Base-by-base conservation (phyloP, 2,797 vertebrate species). In the Pantherophis vulpinus region DNA sequence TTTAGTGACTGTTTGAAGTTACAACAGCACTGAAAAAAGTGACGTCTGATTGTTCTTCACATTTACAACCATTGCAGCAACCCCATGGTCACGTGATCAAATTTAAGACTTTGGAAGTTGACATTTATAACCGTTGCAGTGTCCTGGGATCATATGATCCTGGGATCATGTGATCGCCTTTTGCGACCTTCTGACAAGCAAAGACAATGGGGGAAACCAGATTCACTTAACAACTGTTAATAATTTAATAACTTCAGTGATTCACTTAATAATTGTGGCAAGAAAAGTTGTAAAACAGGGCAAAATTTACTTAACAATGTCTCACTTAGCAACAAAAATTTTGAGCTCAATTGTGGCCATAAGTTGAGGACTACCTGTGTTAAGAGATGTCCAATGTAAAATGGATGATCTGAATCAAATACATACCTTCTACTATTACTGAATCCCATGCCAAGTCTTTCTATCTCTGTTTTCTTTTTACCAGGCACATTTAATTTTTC, bases 381-480 rank as follows among this genome's bases (percentile, higher is more conserved):
- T 56, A 89, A 74, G n/a, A 47, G 13, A 87, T 25, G 23, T 86
- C 12, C 29, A 55, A 23, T 56, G n/a, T 42, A 86, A 90, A 90
- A 1, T 59, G 10, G 12, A 59, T n/a, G 14, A 23, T 29, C 47
- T 29, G 18, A n/a, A 66, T 63, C 74, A 86, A 79, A 42, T 79
- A 92, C 95, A 0, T 94, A 99, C 99, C 98, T 98, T 93, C 99
- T 98, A 83, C 74, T 97, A 87, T 93, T 98, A 51, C 98, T 98
- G 18, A 99, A 94, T 6, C 99, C 99, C 98, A 99, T 99, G 96
- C 99, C 99, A 61, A 99, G 98, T 25, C 99, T 97, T 93, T 99
- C 99, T 0, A 98, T 97, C 32, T 99, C 99, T 16, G 97, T 97
- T 94, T 98, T 98, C 96, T 98, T 99, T 54, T 98, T 98, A n/a